Evolutionary conservation across 2,888 invertebrate species (phyloP).

Genomic region (Pachydiplax longipennis): DNA sequence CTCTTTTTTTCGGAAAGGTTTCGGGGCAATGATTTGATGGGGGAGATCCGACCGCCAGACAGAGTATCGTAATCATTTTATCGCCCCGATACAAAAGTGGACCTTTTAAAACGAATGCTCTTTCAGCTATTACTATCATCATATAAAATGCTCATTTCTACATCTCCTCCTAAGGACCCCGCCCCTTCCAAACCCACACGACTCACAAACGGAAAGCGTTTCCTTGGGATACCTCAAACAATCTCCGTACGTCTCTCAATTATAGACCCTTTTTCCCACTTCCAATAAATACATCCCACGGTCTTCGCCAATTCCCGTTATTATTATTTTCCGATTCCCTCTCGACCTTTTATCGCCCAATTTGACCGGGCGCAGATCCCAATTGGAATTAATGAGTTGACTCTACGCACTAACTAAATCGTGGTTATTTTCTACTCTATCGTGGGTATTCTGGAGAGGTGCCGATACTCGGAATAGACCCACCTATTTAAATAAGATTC

Average conservation of each 20-base stretch:
- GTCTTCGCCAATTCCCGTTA: not conserved
- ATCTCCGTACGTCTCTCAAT: conserved; percentile 25
- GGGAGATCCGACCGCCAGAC: not conserved
- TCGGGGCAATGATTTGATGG: not conserved
- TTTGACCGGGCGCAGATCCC: not conserved
- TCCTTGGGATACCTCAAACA: not conserved
- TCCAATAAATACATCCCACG: not conserved
- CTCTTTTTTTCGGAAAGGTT: not conserved
- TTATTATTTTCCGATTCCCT: not conserved
- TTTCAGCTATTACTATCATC: conserved; percentile 23
- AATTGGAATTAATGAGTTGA: not conserved
- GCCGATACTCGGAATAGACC: not conserved
- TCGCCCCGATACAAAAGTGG: conserved; percentile 29
- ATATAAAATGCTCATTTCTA: conserved; percentile 19
- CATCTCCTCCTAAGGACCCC: not conserved
- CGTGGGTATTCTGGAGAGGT: not conserved
- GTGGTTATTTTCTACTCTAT: not conserved
- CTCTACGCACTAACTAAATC: not conserved
- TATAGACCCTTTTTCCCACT: not conserved
- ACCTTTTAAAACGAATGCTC: conserved; percentile 18
- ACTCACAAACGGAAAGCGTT: not conserved
- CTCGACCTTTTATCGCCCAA: not conserved
- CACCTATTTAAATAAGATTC: no score
- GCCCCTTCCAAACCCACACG: not conserved
- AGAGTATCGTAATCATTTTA: conserved; percentile 33